A percentile compares a stretch with the other conserved stretches of the same genome.
phyloP scores from a whole-genome alignment of 2,888 invertebrate genomes.

The Hypomecis atomaria region DNA sequence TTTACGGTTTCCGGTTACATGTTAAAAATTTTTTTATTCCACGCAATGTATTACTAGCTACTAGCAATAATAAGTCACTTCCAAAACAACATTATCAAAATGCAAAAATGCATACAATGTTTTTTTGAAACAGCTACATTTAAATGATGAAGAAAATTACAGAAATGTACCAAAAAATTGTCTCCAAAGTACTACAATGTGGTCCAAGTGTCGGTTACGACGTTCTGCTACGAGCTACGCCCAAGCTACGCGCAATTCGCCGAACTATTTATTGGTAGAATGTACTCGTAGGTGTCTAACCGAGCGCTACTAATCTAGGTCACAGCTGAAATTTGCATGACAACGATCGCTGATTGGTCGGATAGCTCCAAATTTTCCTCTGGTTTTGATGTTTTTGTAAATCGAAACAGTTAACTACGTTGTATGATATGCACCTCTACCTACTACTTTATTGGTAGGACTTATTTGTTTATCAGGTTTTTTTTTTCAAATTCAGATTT shows the following conservation, averaged over 20 bases:
- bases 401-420: neutral
- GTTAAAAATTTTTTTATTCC: no score
- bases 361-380: slow-evolving; percentile 28
- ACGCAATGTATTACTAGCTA: no score
- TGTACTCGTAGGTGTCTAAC: slow-evolving; percentile 38
- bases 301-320: slow-evolving; percentile 53
- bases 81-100: no score
- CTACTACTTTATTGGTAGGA: neutral
- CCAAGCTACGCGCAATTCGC: slow-evolving; percentile 47
- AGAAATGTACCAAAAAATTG: no score
- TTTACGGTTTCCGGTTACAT: no score
- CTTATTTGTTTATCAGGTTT: neutral
- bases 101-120: no score
- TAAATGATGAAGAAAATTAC: no score
- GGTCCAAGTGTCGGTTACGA: slow-evolving; percentile 33
- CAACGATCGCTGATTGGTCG: slow-evolving; percentile 41
- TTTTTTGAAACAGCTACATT: no score
- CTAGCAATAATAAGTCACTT: no score
- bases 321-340: slow-evolving; percentile 63
- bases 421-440: neutral
- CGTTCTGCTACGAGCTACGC: slow-evolving; percentile 53
- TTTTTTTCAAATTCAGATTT: slow-evolving; percentile 1
- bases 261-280: slow-evolving; percentile 37
- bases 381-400: slow-evolving; percentile 8
- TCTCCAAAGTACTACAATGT: neutral